phyloP scores from a whole-genome alignment of 2,888 invertebrate species.

The Fragum sueziense region DNA sequence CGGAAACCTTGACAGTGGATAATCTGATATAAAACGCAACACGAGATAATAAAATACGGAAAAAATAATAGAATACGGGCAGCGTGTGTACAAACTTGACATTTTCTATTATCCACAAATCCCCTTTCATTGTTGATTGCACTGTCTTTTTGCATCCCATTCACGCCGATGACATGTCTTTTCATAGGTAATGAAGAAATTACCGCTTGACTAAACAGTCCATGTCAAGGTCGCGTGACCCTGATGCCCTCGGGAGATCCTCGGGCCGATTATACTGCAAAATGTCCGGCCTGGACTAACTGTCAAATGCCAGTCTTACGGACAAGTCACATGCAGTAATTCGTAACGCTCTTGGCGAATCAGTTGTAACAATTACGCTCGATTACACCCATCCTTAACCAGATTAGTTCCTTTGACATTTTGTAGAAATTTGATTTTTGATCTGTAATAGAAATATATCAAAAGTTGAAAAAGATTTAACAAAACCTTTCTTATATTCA shows the following conservation, averaged over 20 bases:
- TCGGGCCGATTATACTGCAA: constrained; percentile 47
- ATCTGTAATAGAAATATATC: too few relatives aligned
- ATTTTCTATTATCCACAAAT: constrained; percentile 30
- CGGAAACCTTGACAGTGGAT: constrained; percentile 6
- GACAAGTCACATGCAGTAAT: constrained; percentile 32
- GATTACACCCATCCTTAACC: not conserved
- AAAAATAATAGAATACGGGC: constrained; percentile 24
- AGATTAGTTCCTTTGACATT: too few relatives aligned
- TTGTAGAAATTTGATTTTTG: too few relatives aligned
- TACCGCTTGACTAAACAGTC: constrained; percentile 37
- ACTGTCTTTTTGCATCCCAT: constrained; percentile 27
- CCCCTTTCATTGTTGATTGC: constrained; percentile 27
- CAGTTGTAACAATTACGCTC: constrained; percentile 55
- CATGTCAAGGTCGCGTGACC: constrained; percentile 54
- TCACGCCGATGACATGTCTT: constrained; percentile 4
- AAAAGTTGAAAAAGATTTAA: too few relatives aligned
- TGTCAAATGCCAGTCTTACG: constrained; percentile 35
- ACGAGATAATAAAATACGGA: constrained; percentile 16
- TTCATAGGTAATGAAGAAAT: constrained; percentile 59
- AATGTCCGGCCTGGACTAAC: constrained; percentile 46
- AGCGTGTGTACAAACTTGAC: constrained; percentile 20
- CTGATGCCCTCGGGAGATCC: constrained; percentile 51
- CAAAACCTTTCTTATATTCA: too few relatives aligned
- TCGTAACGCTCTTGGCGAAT: constrained; percentile 48
- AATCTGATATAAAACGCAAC: constrained; percentile 18